Conservation (phyloP, 2,113 vertebrate species). For the Erythrolamprus reginae region DNA sequence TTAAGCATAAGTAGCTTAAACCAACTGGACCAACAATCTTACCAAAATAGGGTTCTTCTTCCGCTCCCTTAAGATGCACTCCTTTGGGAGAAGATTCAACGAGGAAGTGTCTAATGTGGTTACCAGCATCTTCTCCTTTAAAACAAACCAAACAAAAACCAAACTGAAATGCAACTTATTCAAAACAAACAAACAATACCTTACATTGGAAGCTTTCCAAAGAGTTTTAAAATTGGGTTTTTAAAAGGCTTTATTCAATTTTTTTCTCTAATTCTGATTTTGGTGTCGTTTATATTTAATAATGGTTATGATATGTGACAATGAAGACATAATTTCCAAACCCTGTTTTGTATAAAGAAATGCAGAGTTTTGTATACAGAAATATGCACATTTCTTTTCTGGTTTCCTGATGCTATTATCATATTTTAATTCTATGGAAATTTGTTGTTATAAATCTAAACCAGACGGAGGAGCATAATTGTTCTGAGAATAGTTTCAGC, state of each 20-base stretch:
- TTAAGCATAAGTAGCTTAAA: not conserved
- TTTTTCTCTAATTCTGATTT: not conserved
- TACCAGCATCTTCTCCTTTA: conserved; percentile 50
- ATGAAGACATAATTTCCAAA: not conserved
- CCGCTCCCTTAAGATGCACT: conserved; percentile 82
- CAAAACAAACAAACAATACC: not conserved
- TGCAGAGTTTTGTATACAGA: not conserved
- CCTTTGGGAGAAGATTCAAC: conserved; percentile 89
- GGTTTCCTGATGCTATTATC: not conserved
- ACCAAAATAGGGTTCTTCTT: conserved; percentile 90
- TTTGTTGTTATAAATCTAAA: not conserved
- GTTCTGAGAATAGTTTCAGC: not conserved
- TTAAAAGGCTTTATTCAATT: not conserved
- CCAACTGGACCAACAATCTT: conserved; percentile 25
- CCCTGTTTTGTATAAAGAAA: not conserved
- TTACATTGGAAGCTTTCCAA: not conserved
- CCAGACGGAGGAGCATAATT: not conserved
- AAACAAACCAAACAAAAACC: not conserved
- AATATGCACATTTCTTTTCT: not conserved
- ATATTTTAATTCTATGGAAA: not conserved
- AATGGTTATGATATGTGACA: not conserved
- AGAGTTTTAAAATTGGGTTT: not conserved
- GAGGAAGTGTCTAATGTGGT: conserved; percentile 82
- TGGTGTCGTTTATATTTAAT: not conserved
- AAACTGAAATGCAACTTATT: not conserved